These are phyloP conservation scores for Drosophila lutescens DNA, from an alignment of 2,888 invertebrate genomes.

Conservation along the genomic window DNA sequence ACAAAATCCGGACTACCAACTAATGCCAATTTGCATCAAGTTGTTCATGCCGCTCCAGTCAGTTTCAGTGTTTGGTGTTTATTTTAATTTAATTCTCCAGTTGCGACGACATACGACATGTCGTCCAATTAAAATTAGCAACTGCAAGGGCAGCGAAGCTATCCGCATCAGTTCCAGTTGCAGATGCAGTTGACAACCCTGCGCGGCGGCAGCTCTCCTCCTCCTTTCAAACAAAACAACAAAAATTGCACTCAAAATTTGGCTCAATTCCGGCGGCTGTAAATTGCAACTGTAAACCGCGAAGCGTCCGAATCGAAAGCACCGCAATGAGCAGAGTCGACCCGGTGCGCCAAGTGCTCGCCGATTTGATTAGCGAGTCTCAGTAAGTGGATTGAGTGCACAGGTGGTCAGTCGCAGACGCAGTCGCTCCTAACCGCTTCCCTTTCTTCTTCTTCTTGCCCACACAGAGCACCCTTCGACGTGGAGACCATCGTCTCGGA, in stretches of 20 bases:
- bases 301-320: constrained; percentile 20
- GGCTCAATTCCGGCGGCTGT: neutral
- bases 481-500: constrained; percentile 80
- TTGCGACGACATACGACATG: too few species aligned
- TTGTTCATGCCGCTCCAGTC: constrained; percentile 4
- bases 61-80: too few species aligned
- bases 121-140: neutral
- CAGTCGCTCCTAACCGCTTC: neutral
- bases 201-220: neutral
- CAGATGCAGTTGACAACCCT: constrained; percentile 16
- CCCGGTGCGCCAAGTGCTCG: constrained; percentile 71
- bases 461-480: constrained; percentile 72
- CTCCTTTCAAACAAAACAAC: neutral
- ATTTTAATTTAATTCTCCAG: neutral
- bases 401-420: constrained; percentile 46
- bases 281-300: neutral
- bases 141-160: neutral
- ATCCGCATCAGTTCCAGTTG: too few species aligned
- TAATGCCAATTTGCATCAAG: neutral
- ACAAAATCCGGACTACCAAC: neutral
- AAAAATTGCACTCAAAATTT: constrained; percentile 9
- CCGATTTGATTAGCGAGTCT: constrained; percentile 75
- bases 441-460: constrained; percentile 20
- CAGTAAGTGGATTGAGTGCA: constrained; percentile 67
- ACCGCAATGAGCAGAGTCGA: constrained; percentile 59